Evolutionary conservation across 2,797 vertebrate genomes (phyloP).

Genomic region (Babyrousa celebensis): DNA sequence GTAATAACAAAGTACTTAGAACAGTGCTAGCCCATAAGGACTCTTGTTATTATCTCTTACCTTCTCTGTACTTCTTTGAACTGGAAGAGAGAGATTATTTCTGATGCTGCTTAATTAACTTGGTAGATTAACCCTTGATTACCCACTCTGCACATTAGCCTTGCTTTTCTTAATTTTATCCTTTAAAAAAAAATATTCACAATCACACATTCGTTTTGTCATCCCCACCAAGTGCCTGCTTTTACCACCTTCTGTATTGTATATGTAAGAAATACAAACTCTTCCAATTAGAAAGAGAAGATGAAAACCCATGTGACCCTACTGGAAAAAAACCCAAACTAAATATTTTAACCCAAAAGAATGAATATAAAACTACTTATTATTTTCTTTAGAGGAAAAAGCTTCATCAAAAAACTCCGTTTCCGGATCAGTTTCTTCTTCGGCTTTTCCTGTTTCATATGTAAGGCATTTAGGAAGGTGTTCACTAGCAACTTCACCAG

Average conservation of each 20-base stretch:
- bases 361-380: not conserved
- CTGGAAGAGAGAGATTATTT: constrained; percentile 41
- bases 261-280: not conserved
- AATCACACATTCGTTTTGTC: not conserved
- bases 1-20: constrained; percentile 4
- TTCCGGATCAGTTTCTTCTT: not conserved
- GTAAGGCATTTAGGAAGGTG: constrained; percentile 13
- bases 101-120: constrained; percentile 24
- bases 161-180: not conserved
- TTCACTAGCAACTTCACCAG: not conserved
- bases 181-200: not conserved
- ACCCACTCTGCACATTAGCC: not conserved
- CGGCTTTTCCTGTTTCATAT: constrained; percentile 27
- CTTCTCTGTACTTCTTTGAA: constrained; percentile 39
- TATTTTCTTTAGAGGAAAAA: constrained; percentile 48
- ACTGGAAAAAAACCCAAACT: not conserved
- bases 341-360: constrained; percentile 44
- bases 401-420: not conserved
- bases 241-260: not conserved
- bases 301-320: not conserved
- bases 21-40: not conserved
- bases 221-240: not conserved
- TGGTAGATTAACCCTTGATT: not conserved
- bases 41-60: not conserved
- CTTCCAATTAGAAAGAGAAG: not conserved